A percentile compares a stretch with the other conserved stretches of the same genome.
Conservation (phyloP, 35 echinoderm and acorn worm genomes). For the Lytechinus variegatus region DNA sequence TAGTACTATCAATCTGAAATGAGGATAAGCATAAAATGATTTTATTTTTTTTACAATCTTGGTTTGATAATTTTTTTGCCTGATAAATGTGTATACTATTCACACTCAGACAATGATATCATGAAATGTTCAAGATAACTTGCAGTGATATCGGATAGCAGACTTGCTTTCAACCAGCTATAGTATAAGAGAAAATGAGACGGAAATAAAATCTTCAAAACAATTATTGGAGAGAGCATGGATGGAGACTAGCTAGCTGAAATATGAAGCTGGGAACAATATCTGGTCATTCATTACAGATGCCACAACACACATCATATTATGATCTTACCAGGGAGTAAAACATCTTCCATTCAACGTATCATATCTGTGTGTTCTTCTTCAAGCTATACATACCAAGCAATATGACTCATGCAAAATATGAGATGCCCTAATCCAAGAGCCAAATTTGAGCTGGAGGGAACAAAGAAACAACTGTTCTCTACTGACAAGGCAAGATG, state of each 20-base stretch:
- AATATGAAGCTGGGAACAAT: neutral
- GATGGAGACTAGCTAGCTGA: neutral
- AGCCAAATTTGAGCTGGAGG: neutral
- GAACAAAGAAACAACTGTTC: neutral
- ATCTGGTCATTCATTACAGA: neutral
- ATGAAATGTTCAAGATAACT: too few species aligned
- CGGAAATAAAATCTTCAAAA: neutral
- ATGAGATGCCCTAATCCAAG: neutral
- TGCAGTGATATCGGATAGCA: too few species aligned
- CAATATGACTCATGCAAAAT: constrained; percentile 10
- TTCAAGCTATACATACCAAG: neutral
- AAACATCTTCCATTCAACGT: neutral
- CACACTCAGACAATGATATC: too few species aligned
- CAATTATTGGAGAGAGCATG: neutral
- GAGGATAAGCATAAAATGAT: neutral
- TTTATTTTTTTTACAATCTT: too few species aligned
- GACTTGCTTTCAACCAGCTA: too few species aligned
- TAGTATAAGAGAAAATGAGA: neutral
- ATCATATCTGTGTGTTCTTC: neutral
- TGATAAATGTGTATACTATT: too few species aligned
- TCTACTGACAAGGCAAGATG: neutral
- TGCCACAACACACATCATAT: neutral
- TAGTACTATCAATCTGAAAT: neutral
- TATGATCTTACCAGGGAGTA: neutral
- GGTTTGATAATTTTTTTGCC: too few species aligned